Evolutionary conservation across 2,113 vertebrate species (phyloP).

Genomic region (Piaya cayana): DNA sequence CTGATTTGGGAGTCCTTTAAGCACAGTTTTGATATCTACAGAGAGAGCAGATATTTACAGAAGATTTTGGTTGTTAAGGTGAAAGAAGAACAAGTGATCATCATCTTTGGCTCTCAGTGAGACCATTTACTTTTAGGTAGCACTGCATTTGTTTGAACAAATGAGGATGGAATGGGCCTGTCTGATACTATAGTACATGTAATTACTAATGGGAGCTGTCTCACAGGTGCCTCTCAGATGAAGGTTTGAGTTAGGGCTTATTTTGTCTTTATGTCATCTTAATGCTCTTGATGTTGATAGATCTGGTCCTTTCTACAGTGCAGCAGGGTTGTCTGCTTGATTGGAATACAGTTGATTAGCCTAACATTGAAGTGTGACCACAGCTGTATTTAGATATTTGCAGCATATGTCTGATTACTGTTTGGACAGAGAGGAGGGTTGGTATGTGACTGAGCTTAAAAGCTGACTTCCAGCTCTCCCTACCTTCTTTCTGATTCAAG

Average conservation of each 20-base stretch:
- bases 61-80: background rate
- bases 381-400: background rate
- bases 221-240: background rate
- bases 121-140: background rate
- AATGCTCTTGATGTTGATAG: background rate
- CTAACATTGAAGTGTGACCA: background rate
- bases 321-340: background rate
- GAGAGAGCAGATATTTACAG: background rate
- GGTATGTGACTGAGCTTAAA: background rate
- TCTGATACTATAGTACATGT: background rate
- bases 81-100: background rate
- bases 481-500: background rate
- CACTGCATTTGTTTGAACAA: constrained; percentile 20
- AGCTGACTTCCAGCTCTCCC: background rate
- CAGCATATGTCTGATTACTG: background rate
- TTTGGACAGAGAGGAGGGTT: background rate
- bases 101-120: background rate
- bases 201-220: background rate
- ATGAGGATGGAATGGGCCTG: background rate
- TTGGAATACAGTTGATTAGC: background rate
- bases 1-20: background rate
- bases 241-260: background rate
- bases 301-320: background rate
- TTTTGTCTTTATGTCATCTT: background rate
- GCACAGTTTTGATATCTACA: background rate